Evolutionary conservation across 1,140 invertebrate genomes (phyloP).

Genomic region (Cotesia typhae): DNA sequence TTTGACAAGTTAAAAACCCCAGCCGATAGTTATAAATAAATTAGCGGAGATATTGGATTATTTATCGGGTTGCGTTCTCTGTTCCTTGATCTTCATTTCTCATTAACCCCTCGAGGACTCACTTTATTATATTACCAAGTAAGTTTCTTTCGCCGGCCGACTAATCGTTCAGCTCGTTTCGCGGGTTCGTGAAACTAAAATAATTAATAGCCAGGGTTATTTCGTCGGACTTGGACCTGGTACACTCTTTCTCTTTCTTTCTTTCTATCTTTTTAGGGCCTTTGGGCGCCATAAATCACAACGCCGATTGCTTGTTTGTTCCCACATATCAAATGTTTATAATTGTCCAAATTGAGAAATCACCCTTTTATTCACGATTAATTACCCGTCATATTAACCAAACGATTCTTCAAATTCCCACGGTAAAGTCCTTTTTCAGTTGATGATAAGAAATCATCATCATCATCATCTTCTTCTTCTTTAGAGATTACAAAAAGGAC

Average conservation of each 20-base stretch:
- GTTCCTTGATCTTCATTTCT: not conserved
- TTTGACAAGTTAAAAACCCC: too few relatives aligned
- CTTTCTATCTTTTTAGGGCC: constrained; percentile 24
- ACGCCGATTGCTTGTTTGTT: constrained; percentile 52
- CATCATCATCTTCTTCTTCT: too few relatives aligned
- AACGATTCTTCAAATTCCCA: not conserved
- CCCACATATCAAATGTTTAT: constrained; percentile 31
- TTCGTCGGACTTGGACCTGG: constrained; percentile 37
- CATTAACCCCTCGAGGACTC: not conserved
- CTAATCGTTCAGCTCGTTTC: constrained; percentile 55
- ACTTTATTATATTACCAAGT: constrained; percentile 19
- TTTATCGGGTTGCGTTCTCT: too few relatives aligned
- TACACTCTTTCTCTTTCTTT: not conserved
- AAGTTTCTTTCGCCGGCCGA: constrained; percentile 30
- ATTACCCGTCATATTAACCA: not conserved
- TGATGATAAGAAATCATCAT: too few relatives aligned
- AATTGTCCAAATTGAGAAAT: not conserved
- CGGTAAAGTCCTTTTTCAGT: not conserved
- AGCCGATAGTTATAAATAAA: too few relatives aligned
- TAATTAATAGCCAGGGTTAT: constrained; percentile 51
- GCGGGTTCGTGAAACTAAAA: constrained; percentile 45
- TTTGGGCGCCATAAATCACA: constrained; percentile 59
- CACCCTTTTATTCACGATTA: not conserved
- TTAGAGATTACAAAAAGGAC: not conserved
- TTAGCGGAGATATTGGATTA: too few relatives aligned